phyloP scores from a whole-genome alignment of 2,797 vertebrate species.

The Cheirogaleus major region DNA sequence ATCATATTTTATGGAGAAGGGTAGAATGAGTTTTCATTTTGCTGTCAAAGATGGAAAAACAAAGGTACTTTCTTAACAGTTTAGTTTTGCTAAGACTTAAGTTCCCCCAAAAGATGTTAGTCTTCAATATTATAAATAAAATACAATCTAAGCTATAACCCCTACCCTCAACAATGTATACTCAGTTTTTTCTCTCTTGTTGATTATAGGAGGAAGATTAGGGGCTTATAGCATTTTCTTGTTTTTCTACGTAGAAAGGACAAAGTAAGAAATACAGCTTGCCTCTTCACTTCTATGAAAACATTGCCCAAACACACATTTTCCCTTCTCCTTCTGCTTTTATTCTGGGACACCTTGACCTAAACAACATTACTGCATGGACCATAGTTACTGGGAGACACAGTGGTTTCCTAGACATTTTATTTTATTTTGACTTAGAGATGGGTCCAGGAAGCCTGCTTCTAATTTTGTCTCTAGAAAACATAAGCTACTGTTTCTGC shows the following conservation, averaged over 20 bases:
- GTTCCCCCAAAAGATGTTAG: background rate
- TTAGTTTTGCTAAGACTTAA: conserved; percentile 37
- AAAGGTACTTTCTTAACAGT: background rate
- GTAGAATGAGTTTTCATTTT: background rate
- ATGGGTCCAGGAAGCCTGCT: conserved; percentile 67
- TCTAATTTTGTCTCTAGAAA: conserved; percentile 76
- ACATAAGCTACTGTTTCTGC: conserved; percentile 73
- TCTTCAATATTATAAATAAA: background rate
- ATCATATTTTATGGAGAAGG: background rate
- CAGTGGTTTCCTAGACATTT: conserved; percentile 23
- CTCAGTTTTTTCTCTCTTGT: background rate
- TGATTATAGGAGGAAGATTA: conserved; percentile 1
- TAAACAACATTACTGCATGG: background rate
- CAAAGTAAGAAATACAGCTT: conserved; percentile 24
- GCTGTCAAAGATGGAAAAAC: conserved; percentile 26
- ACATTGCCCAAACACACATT: background rate
- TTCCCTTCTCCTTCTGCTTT: background rate
- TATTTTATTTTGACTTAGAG: conserved; percentile 73
- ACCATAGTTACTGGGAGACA: background rate
- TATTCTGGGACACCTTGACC: conserved; percentile 55
- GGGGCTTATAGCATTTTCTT: background rate
- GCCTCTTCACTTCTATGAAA: background rate
- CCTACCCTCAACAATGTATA: background rate
- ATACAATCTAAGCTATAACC: background rate
- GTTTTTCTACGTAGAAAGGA: conserved; percentile 22